These are phyloP conservation scores for Vollenhovia emeryi DNA, from an alignment of 1,140 invertebrate genomes.

Conservation along the genomic window DNA sequence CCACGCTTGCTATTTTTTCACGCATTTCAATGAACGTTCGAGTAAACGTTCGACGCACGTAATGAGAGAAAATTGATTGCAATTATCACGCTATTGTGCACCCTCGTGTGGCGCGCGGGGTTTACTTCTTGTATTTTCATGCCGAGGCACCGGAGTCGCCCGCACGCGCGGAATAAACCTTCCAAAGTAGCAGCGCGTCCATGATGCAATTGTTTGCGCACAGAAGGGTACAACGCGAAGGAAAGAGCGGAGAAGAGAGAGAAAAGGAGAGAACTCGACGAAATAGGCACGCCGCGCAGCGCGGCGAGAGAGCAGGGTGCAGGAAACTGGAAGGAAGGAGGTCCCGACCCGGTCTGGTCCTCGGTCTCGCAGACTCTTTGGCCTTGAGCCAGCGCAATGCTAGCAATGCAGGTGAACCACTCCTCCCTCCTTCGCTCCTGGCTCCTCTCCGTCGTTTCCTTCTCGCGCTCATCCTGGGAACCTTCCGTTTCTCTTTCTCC, in stretches of 20 bases:
- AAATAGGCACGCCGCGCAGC: constrained; percentile 39
- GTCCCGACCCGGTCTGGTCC: constrained; percentile 82
- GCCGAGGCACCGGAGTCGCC: background rate
- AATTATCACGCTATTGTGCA: background rate
- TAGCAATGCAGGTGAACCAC: constrained; percentile 86
- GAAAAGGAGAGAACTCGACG: constrained; percentile 24
- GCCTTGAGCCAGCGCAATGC: constrained; percentile 85
- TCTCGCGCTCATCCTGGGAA: constrained; percentile 59
- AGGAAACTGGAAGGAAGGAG: constrained; percentile 83
- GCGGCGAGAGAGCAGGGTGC: constrained; percentile 67
- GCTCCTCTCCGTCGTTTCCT: constrained; percentile 60
- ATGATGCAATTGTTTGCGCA: constrained; percentile 67
- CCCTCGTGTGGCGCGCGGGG: background rate
- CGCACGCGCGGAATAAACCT: constrained; percentile 25
- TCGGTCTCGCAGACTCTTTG: constrained; percentile 83
- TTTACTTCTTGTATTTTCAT: background rate
- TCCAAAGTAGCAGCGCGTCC: constrained; percentile 39
- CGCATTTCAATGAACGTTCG: background rate
- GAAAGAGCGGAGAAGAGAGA: constrained; percentile 37
- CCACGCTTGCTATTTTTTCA: background rate
- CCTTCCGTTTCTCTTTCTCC: constrained; percentile 56
- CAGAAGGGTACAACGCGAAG: constrained; percentile 10
- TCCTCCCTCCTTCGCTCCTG: constrained; percentile 71
- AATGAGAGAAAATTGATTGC: background rate
- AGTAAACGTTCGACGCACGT: background rate